Conservation (phyloP, 2,113 vertebrate genomes). For the Synchiropus splendidus region DNA sequence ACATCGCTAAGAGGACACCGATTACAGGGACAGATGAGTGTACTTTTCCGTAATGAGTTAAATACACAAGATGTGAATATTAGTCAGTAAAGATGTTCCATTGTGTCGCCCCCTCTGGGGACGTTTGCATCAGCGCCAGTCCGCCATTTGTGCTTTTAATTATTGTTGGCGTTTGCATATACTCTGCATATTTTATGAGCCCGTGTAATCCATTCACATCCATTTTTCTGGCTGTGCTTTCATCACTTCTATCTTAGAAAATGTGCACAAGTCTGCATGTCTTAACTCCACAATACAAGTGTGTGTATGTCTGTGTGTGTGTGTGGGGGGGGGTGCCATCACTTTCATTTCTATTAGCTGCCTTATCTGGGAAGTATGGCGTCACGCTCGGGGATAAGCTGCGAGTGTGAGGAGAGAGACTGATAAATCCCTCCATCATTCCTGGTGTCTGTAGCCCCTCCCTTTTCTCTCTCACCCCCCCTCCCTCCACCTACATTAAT, state of each 20-base stretch:
- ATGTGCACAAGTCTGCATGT: conserved; percentile 55
- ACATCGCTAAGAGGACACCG: too few species aligned
- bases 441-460: conserved; percentile 15
- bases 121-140: too few species aligned
- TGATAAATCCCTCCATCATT: conserved; percentile 66
- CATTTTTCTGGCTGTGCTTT: conserved; percentile 10
- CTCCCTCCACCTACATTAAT: conserved; percentile 52
- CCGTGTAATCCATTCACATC: too few species aligned
- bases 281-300: conserved; percentile 3
- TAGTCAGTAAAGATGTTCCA: too few species aligned
- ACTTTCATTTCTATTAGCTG: conserved; percentile 58
- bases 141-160: background rate
- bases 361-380: conserved; percentile 57
- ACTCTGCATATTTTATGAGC: too few species aligned
- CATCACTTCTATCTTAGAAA: conserved; percentile 48
- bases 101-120: too few species aligned
- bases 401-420: conserved; percentile 41
- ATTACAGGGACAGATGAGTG: too few species aligned
- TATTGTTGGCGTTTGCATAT: too few species aligned
- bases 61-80: too few species aligned
- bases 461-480: background rate
- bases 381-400: conserved; percentile 56
- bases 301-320: conserved; percentile 14
- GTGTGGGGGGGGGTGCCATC: conserved; percentile 1
- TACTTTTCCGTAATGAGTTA: too few species aligned